A percentile compares a stretch with the other conserved stretches of the same genome.
Conservation (phyloP, 2,113 vertebrate genomes). For the Dromiciops gliroides region DNA sequence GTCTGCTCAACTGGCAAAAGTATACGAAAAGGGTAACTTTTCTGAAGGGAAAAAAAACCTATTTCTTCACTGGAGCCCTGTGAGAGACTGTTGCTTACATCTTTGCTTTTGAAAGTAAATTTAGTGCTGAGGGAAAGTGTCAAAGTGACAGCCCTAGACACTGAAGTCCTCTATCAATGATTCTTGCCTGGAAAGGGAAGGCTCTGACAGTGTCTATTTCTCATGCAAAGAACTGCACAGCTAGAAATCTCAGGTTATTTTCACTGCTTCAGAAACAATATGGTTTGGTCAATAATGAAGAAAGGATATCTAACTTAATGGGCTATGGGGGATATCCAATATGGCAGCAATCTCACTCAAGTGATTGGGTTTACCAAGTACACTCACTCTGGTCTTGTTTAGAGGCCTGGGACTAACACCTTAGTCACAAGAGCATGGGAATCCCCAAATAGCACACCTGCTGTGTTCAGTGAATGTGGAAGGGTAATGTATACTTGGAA, state of each 20-base stretch:
- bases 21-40: neutral
- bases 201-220: constrained; percentile 19
- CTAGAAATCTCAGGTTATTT: constrained; percentile 56
- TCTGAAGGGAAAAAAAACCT: neutral
- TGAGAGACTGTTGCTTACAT: neutral
- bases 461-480: neutral
- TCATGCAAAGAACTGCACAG: constrained; percentile 37
- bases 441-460: neutral
- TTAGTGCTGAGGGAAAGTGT: constrained; percentile 33
- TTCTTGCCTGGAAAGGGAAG: constrained; percentile 28
- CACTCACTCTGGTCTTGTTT: constrained; percentile 43
- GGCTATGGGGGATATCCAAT: constrained; percentile 53
- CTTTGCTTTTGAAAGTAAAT: constrained; percentile 52
- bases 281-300: constrained; percentile 39
- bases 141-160: constrained; percentile 38
- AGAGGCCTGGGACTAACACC: constrained; percentile 27
- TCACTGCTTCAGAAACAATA: constrained; percentile 57
- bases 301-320: constrained; percentile 43
- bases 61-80: neutral
- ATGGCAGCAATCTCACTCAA: constrained; percentile 44
- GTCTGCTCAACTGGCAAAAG: neutral
- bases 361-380: constrained; percentile 40
- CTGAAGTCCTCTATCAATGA: constrained; percentile 32
- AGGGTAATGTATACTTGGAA: neutral
- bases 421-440: constrained; percentile 35